These are phyloP conservation scores for Orientallactaga bullata DNA, from an alignment of 2,113 vertebrate species.

Conservation along the genomic window DNA sequence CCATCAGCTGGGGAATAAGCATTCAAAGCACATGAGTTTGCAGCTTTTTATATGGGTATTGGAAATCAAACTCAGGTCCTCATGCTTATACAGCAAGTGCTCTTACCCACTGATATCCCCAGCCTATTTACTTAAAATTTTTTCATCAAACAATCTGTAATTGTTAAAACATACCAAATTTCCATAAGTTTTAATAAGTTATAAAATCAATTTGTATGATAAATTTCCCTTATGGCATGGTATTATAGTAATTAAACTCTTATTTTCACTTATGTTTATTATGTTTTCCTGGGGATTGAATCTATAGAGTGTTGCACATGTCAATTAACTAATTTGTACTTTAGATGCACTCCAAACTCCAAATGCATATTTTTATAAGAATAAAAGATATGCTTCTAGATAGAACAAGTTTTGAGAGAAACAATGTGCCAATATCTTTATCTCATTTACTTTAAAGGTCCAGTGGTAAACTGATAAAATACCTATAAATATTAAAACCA, in stretches of 20 bases:
- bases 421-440: neutral
- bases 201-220: conserved; percentile 13
- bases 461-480: conserved; percentile 1
- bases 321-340: neutral
- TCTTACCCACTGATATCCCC: too few relatives aligned
- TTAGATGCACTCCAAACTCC: neutral
- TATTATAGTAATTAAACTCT: neutral
- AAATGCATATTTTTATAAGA: neutral
- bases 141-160: neutral
- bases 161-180: neutral
- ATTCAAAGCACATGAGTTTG: too few relatives aligned
- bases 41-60: too few relatives aligned
- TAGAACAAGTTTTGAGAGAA: neutral
- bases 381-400: neutral
- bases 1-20: too few relatives aligned
- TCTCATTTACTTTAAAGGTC: neutral
- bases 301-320: neutral
- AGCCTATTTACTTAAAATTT: neutral
- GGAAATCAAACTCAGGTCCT: too few relatives aligned
- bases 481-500: neutral
- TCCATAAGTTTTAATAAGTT: neutral
- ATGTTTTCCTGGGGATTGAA: neutral
- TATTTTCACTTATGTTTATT: neutral
- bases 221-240: neutral
- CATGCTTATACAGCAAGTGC: too few relatives aligned